Evolutionary conservation across 64 coral and sea anemone species (phyloP).

Genomic region (Montipora sp.): DNA sequence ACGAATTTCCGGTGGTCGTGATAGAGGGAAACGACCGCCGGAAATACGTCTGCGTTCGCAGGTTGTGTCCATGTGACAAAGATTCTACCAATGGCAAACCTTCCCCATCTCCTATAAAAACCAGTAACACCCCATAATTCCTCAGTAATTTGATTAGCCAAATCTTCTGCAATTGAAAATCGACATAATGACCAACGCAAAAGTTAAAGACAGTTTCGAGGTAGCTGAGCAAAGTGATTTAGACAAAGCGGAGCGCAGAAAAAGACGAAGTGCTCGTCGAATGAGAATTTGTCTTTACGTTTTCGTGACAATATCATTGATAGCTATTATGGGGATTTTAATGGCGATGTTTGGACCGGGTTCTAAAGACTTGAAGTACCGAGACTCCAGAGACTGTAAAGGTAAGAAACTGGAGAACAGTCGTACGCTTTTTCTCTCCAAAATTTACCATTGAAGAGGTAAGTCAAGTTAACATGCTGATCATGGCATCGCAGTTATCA

Average conservation of each 20-base stretch:
- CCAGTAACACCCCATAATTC: no score
- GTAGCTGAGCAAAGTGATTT: neutral
- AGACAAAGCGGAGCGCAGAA: neutral
- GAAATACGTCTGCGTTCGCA: no score
- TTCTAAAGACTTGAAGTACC: neutral
- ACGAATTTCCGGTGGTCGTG: no score
- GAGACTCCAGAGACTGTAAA: neutral
- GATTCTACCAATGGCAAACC: no score
- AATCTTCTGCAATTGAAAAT: no score
- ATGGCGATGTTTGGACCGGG: slow-evolving; percentile 41
- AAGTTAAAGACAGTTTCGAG: neutral
- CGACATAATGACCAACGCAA: neutral
- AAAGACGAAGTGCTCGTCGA: neutral
- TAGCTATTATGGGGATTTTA: slow-evolving; percentile 1
- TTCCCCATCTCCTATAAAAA: no score
- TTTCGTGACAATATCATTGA: neutral
- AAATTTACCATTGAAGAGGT: no score
- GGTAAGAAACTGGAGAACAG: neutral
- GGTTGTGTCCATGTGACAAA: no score
- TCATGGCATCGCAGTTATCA: no score
- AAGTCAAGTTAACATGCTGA: no score
- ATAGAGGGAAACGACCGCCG: no score
- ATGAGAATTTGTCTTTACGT: neutral
- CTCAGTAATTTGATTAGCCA: no score
- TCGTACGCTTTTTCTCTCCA: neutral